Evolutionary conservation across 2,888 invertebrate genomes (phyloP), one percentile per base, ranked within the genome.

Genomic region (Leptothorax acervorum): DNA sequence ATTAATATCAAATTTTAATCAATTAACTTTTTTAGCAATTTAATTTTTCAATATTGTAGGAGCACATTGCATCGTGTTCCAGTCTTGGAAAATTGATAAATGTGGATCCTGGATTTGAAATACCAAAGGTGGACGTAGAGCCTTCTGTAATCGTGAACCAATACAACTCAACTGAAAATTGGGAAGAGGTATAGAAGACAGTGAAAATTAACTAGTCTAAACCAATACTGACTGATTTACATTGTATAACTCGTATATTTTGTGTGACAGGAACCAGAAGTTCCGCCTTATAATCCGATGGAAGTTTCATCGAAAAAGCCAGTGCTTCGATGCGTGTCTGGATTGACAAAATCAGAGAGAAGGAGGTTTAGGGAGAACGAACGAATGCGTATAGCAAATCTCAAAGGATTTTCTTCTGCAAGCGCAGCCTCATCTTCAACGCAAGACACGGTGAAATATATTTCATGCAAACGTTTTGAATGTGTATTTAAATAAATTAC

Each of bases 331-430:
- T 1, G 2, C 5, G 1, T 23, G 9, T 18, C 82, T 23, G 82
- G 76, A 23, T 45, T 89, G 45, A 45, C 89, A 11, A 88, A 87
- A 12, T 35, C 76, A 1, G n/a, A 82, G 9, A 87, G 23, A 28
- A 78, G 9, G 5, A 35, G 66, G 45, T 87, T 70, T n/a, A 87
- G 11, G 15, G 18, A 15, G 0, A 6, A 0, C 0, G 88, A 88
- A 81, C 78, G 89, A 48, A 42, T 15, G 2, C 85, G 88, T 42
- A 12, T 88, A 3, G 18, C n/a, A 18, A 9, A 3, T 18, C 51
- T 89, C 3, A 53, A 57, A 45, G 74, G 9, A 1, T 11, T 18
- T 6, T 3, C 9, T n/a, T 2, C 6, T 4, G 0, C 3, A 15
- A 23, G 15, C 3, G 9, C 1, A 0, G 35, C 0, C 1, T 6